phyloP scores from a whole-genome alignment of 2,888 invertebrate genomes.

The Papilio elwesi region DNA sequence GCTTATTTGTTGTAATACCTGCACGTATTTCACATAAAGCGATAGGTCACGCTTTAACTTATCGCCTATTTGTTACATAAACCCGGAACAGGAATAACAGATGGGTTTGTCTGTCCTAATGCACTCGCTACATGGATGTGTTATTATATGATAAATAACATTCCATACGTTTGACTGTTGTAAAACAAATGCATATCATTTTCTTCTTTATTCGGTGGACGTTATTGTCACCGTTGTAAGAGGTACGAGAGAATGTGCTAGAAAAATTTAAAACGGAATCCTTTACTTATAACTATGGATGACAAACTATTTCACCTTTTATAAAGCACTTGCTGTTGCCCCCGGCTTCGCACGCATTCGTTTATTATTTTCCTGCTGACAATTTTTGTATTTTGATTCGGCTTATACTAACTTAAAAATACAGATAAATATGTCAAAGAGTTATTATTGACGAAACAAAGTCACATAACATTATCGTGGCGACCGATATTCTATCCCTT shows the following conservation, averaged over 20 bases:
- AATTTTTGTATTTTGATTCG: too few species aligned
- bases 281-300: too few species aligned
- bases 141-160: conserved; percentile 31
- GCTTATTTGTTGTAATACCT: conserved; percentile 21
- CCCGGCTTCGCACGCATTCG: too few species aligned
- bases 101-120: conserved; percentile 10
- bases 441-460: too few species aligned
- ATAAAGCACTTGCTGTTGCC: too few species aligned
- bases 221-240: neutral
- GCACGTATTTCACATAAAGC: conserved; percentile 24
- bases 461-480: too few species aligned
- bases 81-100: conserved; percentile 38
- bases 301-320: too few species aligned
- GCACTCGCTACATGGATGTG: conserved; percentile 12
- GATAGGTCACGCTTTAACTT: conserved; percentile 35
- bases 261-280: neutral
- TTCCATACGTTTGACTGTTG: neutral
- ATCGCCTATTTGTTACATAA: conserved; percentile 27
- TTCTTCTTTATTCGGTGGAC: conserved; percentile 9
- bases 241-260: neutral
- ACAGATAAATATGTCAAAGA: too few species aligned
- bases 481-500: too few species aligned
- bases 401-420: too few species aligned
- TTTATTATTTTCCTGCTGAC: too few species aligned
- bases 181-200: conserved; percentile 23